Evolutionary conservation across 2,888 invertebrate species (phyloP), one percentile per base, ranked within the genome.

Genomic region (Cephus nigrinus): DNA sequence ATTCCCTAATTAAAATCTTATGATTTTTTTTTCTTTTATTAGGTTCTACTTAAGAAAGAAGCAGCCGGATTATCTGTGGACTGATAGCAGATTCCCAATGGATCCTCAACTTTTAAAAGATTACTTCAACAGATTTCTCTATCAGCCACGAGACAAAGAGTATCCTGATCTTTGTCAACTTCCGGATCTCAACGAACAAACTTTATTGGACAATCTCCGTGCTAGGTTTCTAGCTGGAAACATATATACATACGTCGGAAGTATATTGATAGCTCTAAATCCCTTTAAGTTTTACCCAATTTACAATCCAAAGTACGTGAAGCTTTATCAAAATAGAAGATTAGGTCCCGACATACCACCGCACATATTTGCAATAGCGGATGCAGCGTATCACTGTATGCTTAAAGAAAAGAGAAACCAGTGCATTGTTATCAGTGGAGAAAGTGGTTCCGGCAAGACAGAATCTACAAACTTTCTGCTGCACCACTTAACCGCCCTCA

Each of bases 261-360:
- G 97, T 77, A 98, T 99, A 90, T 93, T 99, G 79, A 98, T 99
- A 88, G 98, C 98, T 76, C 96, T 98, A 82, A 98, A 98, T 92
- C 96, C 96, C 15, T 98, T 98, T 92, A 96, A 96, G 93, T 98
- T 98, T 92, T 98, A 98, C 92, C 98, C 98, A 33, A 98, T 99
- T 85, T 99, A 98, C 93, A 98, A 98, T 93, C 98, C 98, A 74
- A 98, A 98, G 92, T 98, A 98, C 93, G 98, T 98, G 84, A 97
- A 98, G 92, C 92, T 98, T 86, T 99, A 98, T 92, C 98, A 98
- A 92, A 98, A 97, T 92, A 95, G 97, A 90, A 93, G 97, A 86
- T 94, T 98, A 86, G 97, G 97, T 36, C 96, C 97, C 69, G 98
- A 97, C 89, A 94, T 98, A 84, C 98, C 98, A 69, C 98, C 99